phyloP scores from a whole-genome alignment of 2,888 invertebrate genomes.

The Pimpla rufipes region DNA sequence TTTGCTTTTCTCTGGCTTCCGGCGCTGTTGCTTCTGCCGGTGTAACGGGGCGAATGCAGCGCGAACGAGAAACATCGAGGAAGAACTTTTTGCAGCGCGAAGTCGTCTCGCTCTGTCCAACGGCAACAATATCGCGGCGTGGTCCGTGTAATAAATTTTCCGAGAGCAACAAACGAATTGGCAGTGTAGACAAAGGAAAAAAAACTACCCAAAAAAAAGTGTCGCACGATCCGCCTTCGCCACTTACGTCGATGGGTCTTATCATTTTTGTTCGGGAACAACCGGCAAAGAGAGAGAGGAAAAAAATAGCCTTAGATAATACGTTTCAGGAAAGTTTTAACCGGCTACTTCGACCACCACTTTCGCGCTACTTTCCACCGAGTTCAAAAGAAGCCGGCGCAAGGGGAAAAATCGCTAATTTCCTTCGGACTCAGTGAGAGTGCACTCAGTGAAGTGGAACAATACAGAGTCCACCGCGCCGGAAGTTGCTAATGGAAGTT shows the following conservation, averaged over 20 bases:
- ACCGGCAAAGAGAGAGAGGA: neutral
- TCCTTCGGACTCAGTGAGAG: neutral
- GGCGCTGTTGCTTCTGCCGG: neutral
- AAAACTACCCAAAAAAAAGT: neutral
- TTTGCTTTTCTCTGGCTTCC: slow-evolving; percentile 12
- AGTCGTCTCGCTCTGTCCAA: neutral
- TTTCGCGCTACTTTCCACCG: neutral
- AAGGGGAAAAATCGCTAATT: neutral
- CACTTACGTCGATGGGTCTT: neutral
- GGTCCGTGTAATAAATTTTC: neutral
- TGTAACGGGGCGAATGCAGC: neutral
- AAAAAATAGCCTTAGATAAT: neutral
- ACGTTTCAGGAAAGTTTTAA: slow-evolving; percentile 16
- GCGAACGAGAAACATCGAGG: slow-evolving; percentile 9
- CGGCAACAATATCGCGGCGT: neutral
- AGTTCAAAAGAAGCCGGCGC: neutral
- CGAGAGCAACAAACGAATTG: slow-evolving; percentile 2
- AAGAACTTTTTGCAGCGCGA: neutral
- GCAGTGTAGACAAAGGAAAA: neutral
- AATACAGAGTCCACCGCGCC: neutral
- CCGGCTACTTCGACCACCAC: neutral
- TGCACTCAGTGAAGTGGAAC: slow-evolving; percentile 16
- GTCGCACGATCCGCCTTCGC: neutral
- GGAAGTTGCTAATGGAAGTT: neutral
- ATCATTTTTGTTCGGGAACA: neutral